phyloP scores from a whole-genome alignment of 2,888 invertebrate species.

The Amphimallon solstitiale region DNA sequence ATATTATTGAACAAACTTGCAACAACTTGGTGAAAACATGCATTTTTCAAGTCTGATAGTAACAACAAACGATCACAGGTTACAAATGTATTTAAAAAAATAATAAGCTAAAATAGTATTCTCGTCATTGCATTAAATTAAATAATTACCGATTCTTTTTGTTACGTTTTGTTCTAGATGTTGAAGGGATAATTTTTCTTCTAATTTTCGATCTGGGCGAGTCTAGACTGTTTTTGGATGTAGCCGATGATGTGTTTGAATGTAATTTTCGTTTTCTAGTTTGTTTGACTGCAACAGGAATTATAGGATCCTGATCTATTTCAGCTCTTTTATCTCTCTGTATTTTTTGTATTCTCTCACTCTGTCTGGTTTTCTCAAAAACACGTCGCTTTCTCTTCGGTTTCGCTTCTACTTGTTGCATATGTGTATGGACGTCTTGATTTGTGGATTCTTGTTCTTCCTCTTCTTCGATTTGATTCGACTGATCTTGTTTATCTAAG shows the following conservation, averaged over 20 bases:
- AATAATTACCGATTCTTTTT: conserved; percentile 36
- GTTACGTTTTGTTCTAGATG: conserved; percentile 35
- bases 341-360: conserved; percentile 60
- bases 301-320: conserved; percentile 53
- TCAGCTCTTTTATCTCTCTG: conserved; percentile 51
- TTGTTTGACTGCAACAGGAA: conserved; percentile 48
- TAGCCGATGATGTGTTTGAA: conserved; percentile 29
- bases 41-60: conserved; percentile 40
- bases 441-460: conserved; percentile 38
- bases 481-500: not conserved
- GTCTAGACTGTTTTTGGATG: conserved; percentile 38
- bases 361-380: conserved; percentile 57
- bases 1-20: conserved; percentile 8
- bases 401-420: conserved; percentile 42
- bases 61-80: conserved; percentile 41
- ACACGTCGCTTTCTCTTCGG: conserved; percentile 48
- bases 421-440: conserved; percentile 43
- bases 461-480: conserved; percentile 9
- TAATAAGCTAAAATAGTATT: conserved; percentile 27
- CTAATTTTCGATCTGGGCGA: conserved; percentile 55
- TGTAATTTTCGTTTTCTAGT: conserved; percentile 52
- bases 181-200: conserved; percentile 49
- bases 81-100: conserved; percentile 34
- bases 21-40: conserved; percentile 13
- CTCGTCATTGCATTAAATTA: conserved; percentile 13